These are phyloP conservation scores for Drosophila colorata DNA, from an alignment of 2,888 invertebrate genomes.

Conservation along the genomic window DNA sequence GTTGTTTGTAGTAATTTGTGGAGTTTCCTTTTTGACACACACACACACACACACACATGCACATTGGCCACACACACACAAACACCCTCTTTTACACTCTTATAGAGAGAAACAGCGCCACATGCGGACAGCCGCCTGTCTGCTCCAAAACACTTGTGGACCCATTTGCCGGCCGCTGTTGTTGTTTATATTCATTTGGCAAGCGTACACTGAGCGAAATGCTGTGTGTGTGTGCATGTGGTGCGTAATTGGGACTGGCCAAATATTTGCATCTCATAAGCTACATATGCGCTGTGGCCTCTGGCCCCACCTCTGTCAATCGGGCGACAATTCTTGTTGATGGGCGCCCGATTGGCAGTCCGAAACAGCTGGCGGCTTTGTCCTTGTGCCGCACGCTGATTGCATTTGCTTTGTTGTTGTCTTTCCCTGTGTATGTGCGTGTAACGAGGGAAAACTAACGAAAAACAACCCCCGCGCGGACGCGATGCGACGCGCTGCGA, in stretches of 20 bases:
- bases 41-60: conserved; percentile 21
- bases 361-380: conserved; percentile 67
- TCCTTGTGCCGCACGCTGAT: conserved; percentile 58
- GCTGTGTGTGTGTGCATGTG: conserved; percentile 20
- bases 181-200: conserved; percentile 37
- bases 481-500: conserved; percentile 12
- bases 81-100: background rate
- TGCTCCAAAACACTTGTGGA: conserved; percentile 70
- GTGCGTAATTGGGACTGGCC: conserved; percentile 39
- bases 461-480: conserved; percentile 64
- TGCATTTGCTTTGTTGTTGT: conserved; percentile 63
- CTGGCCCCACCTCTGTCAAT: conserved; percentile 8
- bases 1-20: conserved; percentile 68
- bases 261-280: conserved; percentile 76
- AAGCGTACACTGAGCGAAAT: conserved; percentile 47
- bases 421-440: conserved; percentile 8
- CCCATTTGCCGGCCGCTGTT: conserved; percentile 38
- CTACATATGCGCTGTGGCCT: conserved; percentile 16
- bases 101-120: background rate
- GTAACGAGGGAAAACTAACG: conserved; percentile 59
- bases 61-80: background rate
- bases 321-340: background rate
- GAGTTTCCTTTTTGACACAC: conserved; percentile 68
- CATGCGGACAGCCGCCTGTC: conserved; percentile 43
- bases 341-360: conserved; percentile 11